Percentiles rank a stretch among this genome's conserved stretches.
Conservation (phyloP, 2,113 vertebrate species). For the Triplophysa dalaica region DNA sequence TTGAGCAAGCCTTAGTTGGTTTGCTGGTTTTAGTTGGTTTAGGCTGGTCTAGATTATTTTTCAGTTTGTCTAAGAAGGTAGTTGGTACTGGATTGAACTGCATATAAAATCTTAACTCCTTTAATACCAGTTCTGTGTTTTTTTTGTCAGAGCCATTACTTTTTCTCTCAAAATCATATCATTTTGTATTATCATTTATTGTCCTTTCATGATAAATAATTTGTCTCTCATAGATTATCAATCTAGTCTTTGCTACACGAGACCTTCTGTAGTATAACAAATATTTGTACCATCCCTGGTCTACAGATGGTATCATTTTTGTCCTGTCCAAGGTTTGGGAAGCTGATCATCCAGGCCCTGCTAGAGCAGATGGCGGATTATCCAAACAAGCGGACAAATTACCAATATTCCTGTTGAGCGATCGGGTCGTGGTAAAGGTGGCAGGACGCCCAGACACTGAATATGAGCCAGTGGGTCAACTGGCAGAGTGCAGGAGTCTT, state of each 20-base stretch:
- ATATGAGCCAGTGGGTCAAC: conserved; percentile 64
- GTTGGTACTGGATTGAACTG: too few relatives aligned
- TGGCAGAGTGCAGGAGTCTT: conserved; percentile 37
- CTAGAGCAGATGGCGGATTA: conserved; percentile 73
- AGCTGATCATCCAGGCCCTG: conserved; percentile 53
- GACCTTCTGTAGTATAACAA: not conserved
- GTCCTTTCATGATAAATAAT: not conserved
- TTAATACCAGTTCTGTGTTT: too few relatives aligned
- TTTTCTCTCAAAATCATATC: not conserved
- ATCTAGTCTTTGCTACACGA: not conserved
- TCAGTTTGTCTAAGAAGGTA: too few relatives aligned
- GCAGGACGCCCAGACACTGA: conserved; percentile 54
- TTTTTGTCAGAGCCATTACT: not conserved
- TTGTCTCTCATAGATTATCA: not conserved
- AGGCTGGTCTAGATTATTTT: too few relatives aligned
- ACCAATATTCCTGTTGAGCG: conserved; percentile 65
- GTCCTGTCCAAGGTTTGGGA: conserved; percentile 20
- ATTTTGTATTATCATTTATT: not conserved
- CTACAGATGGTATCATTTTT: conserved; percentile 12
- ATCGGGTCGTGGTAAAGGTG: conserved; percentile 57
- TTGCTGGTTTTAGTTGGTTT: too few relatives aligned
- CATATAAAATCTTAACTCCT: too few relatives aligned
- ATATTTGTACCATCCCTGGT: not conserved
- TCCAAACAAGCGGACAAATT: conserved; percentile 73
- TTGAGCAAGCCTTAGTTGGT: too few relatives aligned